Base-by-base conservation (phyloP, 2,888 invertebrate genomes). In the Lasioglossum calceatum region DNA sequence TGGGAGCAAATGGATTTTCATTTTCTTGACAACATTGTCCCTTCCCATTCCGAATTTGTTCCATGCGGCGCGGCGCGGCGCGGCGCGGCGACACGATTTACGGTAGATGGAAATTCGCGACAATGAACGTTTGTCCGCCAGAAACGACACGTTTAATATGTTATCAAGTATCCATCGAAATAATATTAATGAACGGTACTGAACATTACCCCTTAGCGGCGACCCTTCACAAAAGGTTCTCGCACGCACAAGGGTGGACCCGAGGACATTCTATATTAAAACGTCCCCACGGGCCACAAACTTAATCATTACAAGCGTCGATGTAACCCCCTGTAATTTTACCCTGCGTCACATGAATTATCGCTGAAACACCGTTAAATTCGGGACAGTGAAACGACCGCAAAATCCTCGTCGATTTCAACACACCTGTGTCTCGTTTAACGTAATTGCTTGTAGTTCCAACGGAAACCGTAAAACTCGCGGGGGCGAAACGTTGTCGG, bases 221-320 rank as follows among this genome's bases (percentile, higher is more conserved):
- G 54, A 23, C 71, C 36, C 44, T 73, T 54, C 16, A 23, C 19
- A 64, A 70, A 42, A 67, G 64, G 14, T 5, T 23, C 32, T 54
- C 39, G 32, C 27, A n/a, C 39, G 32, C 27, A n/a, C 61, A 50
- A 64, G 76, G 54, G 36, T 50, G 32, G 0, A n/a, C 19, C 58
- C 19, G 50, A 44, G 54, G 27, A 61, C 72, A 77, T 77, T 77
- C 72, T 64, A 84, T 50, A 72, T 39, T 77, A 77, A 71, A 72
- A 77, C 44, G 39, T 67, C 77, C 39, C 64, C 27, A 77, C 64
- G 73, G 77, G 67, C 84, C 85, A 58, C 54, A 47, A 73, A 27
- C 54, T 73, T 47, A 73, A 77, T 83, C 76, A 82, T 83, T 83
- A 71, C 75, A 71, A 23, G 70, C 39, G 39, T 81, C 27, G 23